Base-by-base conservation (phyloP, 2,797 vertebrate species). In the Heliangelus exortis region DNA sequence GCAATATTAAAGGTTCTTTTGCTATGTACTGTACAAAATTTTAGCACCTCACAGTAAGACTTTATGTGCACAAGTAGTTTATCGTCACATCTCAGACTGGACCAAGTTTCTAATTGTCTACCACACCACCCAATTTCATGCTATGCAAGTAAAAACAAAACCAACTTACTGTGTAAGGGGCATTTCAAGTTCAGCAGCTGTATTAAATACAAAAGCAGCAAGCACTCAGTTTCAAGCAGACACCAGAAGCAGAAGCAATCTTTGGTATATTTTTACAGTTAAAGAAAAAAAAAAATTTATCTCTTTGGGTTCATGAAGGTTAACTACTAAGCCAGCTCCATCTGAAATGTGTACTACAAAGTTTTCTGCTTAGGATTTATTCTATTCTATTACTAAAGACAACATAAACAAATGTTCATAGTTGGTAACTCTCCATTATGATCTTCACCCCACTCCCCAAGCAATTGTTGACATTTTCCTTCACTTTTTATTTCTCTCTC, bases 61-160 rank as follows among this genome's bases (percentile, higher is more conserved):
- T 90, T 87, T 67, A 73, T 22, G n/a, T 63, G 33, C 47, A 41
- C 36, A 28, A 73, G 25, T 18, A 73, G 59, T 63, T 54, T 61
- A 87, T 69, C 74, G 73, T 8, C 48, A 83, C 18, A 45, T 48
- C 67, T 53, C 67, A 84, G 59, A 55, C 62, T 41, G 65, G 63
- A 41, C 63, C n/a, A 47, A 15, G 2, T 22, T 80, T 87, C 59
- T 91, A 81, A 73, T 25, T 84, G 77, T 34, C 48, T 67, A 71
- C 18, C 18, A 5, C 26, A 31, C 47, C 45, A 54, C 12, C 2
- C 83, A 84, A 76, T 84, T 94, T 95, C 88, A 96, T 71, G 84
- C 88, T 73, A n/a, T 57, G 78, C 89, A 95, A 94, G 71, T 90
- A 92, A 84, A 96, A 90, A 93, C 91, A 94, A 94, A 94, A 84